Base-by-base conservation (phyloP, 2,113 vertebrate species). In the Abramis brama region DNA sequence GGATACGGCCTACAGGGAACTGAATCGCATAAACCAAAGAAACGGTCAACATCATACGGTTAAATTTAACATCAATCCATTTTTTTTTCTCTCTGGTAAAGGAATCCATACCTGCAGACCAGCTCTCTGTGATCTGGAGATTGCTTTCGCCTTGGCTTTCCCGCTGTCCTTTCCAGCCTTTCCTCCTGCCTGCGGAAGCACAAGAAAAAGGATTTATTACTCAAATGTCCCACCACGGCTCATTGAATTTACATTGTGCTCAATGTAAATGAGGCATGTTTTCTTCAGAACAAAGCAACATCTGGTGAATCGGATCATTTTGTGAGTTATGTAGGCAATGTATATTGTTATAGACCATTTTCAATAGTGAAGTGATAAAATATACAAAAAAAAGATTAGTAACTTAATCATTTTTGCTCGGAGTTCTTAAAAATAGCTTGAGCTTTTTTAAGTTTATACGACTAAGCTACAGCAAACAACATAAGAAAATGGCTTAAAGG, bases 81-180 rank as follows among this genome's bases (percentile, higher is more conserved):
- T 39, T 43, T 1, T 70, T 70, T 10, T 1, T 1, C 21, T 23
- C 36, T 43, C 7, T 23, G 68, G 19, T 19, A 12, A 36, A 43
- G 68, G 68, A 5, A 10, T n/a, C 64, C 30, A n/a, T 93, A 96
- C 96, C 96, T 97, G 96, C 85, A 97, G 93, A 62, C 96, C 96
- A 1, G 96, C 96, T 89, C 96, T 94, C 92, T 97, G 96, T 5
- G 96, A 97, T 88, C 96, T 96, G 0, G 96, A 97, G 27, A 97
- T 95, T 0, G 96, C 96, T 90, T 97, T 97, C 0, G 96, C 95
- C 91, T 97, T 97, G 84, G 96, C 96, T 92, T 97, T 97, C 81
- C 96, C 96, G 4, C 96, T 97, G 93, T 97, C 96, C 86, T 97
- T 97, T 80, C 96, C 96, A 86, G 96, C 96, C 91, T 97, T 97